phyloP scores from a whole-genome alignment of 2,113 vertebrate genomes.

The Chloropsis hardwickii region DNA sequence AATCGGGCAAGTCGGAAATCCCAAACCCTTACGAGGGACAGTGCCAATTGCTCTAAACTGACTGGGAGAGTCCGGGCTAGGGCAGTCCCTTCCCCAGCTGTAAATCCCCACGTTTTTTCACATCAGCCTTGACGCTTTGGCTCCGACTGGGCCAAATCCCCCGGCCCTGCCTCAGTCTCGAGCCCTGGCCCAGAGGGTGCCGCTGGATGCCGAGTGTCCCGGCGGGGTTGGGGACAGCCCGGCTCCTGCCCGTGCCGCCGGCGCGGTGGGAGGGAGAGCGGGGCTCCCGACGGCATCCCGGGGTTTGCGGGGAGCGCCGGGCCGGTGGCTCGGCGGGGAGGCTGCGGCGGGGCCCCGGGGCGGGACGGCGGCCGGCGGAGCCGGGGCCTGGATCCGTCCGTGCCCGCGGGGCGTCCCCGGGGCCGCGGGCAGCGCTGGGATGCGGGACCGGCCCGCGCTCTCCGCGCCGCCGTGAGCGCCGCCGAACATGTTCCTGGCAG shows the following conservation, averaged over 20 bases:
- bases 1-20: background rate
- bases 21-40: background rate
- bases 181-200: background rate
- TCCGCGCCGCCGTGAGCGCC: background rate
- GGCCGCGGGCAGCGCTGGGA: background rate
- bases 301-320: background rate
- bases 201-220: background rate
- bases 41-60: background rate
- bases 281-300: background rate
- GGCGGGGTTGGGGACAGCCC: accelerated
- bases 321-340: background rate
- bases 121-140: background rate
- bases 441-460: background rate
- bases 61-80: accelerated
- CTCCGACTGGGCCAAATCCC: background rate
- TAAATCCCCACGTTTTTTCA: background rate
- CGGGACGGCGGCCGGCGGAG: background rate
- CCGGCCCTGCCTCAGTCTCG: background rate
- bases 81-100: background rate
- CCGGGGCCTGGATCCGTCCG: background rate
- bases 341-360: too few species aligned
- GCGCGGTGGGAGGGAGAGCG: background rate
- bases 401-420: background rate
- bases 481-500: slow-evolving; percentile 13
- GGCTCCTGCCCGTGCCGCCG: too few species aligned